Base-by-base conservation (phyloP, 2,797 vertebrate species). In the Leucoraja ocellata region DNA sequence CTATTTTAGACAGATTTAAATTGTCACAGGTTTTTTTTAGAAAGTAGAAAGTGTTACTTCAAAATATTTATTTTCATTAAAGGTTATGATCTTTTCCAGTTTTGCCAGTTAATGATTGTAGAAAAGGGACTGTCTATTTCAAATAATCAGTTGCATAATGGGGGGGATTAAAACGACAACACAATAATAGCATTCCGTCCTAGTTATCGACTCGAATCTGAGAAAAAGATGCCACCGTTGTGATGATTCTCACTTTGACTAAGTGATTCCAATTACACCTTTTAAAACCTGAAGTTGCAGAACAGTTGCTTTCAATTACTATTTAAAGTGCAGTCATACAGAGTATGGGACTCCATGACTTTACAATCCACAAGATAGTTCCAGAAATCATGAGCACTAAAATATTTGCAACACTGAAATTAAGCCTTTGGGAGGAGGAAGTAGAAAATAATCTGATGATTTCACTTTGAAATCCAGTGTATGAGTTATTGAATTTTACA, bases 171-270 rank as follows among this genome's bases (percentile, higher is more conserved):
- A 28, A 28, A 11, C 1, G 81, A 58, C 54, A 86, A 61, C 25
- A 1, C 23, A 23, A 84, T 84, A 84, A 61, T 25, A 84, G 25
- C 25, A 61, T 10, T 61, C 58, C 46, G 58, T 10, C 54, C 54
- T 11, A 86, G 54, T 86, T 86, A 86, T 86, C 61, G 58, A 86
- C 83, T 61, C n/a, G 83, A 61, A 86, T 28, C 25, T 13, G n/a
- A 65, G 10, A 63, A 65, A 14, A 65, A 2, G 63, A 14, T 65
- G 18, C 14, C 5, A 23, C 16, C 61, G 65, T 68, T 18, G 61
- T 4, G n/a, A 8, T 21, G 61, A 65, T 88, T 61, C 28, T 9
- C 16, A 68, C n/a, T 36, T 88, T 88, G 21, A 88, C 13, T 1
- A 32, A 65, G 32, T 32, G 61, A 88, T 88, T 88, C 28, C 21